These are phyloP conservation scores for Venusia cambrica DNA, from an alignment of 2,888 invertebrate genomes.

Conservation along the genomic window DNA sequence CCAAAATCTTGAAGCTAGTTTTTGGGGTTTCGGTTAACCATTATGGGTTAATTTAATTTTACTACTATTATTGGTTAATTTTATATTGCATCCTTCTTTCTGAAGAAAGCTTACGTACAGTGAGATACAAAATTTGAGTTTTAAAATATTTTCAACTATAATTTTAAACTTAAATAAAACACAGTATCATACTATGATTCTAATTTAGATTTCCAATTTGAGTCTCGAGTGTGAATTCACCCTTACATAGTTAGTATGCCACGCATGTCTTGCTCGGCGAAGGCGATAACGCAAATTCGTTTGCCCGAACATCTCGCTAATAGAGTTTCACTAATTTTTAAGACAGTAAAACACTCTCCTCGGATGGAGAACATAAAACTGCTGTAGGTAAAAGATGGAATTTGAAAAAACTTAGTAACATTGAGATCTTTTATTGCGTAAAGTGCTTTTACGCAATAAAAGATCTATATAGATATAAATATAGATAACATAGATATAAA, in stretches of 20 bases:
- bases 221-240: conserved; percentile 3
- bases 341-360: conserved; percentile 63
- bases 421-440: too few species aligned
- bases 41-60: too few species aligned
- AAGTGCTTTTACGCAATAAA: too few species aligned
- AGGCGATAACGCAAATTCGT: conserved; percentile 81
- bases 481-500: too few species aligned
- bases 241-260: conserved; percentile 69
- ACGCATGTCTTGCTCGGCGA: conserved; percentile 57
- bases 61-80: too few species aligned
- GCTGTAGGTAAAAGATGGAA: neutral
- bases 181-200: neutral
- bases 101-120: too few species aligned
- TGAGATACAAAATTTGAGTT: too few species aligned
- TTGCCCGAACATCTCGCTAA: conserved; percentile 78
- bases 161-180: too few species aligned
- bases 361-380: conserved; percentile 6
- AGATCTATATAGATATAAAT: too few species aligned
- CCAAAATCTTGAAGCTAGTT: conserved; percentile 3
- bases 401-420: too few species aligned
- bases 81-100: too few species aligned
- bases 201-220: conserved; percentile 1
- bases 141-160: too few species aligned
- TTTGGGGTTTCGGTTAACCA: conserved; percentile 1
- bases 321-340: conserved; percentile 81